Conservation (phyloP, 1,140 invertebrate species). For the Nautilus pompilius region DNA sequence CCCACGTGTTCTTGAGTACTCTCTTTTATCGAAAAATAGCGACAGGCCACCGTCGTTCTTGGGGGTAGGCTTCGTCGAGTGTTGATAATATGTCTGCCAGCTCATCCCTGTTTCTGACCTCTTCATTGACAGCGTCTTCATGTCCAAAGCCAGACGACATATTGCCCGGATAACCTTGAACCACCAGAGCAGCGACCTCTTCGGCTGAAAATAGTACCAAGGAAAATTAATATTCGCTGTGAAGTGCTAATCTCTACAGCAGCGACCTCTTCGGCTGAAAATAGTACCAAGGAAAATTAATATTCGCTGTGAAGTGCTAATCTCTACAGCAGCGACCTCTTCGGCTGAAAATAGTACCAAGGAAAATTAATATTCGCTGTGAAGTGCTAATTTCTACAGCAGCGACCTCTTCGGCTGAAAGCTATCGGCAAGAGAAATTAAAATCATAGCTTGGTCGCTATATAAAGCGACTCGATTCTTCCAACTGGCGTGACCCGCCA, state of each 20-base stretch:
- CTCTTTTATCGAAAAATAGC: slow-evolving; percentile 26
- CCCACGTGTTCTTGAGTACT: slow-evolving; percentile 21
- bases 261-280: slow-evolving; percentile 15
- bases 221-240: too few species aligned
- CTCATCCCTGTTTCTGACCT: slow-evolving; percentile 16
- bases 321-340: slow-evolving; percentile 22
- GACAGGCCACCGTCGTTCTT: slow-evolving; percentile 9
- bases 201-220: not conserved
- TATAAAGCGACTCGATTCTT: too few species aligned
- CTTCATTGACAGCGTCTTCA: slow-evolving; percentile 24
- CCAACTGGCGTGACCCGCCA: too few species aligned
- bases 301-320: too few species aligned
- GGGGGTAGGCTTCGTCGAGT: slow-evolving; percentile 6
- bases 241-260: slow-evolving; percentile 22
- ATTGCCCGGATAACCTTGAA: slow-evolving; percentile 18
- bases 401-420: slow-evolving; percentile 15
- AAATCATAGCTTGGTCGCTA: too few species aligned
- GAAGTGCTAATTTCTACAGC: slow-evolving; percentile 22
- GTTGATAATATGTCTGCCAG: slow-evolving; percentile 22
- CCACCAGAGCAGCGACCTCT: slow-evolving; percentile 23
- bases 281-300: not conserved
- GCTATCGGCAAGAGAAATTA: too few species aligned
- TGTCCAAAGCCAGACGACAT: slow-evolving; percentile 18
- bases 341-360: not conserved
- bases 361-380: too few species aligned